Conservation (phyloP, 2,888 invertebrate genomes). For the Lycia hirtaria region DNA sequence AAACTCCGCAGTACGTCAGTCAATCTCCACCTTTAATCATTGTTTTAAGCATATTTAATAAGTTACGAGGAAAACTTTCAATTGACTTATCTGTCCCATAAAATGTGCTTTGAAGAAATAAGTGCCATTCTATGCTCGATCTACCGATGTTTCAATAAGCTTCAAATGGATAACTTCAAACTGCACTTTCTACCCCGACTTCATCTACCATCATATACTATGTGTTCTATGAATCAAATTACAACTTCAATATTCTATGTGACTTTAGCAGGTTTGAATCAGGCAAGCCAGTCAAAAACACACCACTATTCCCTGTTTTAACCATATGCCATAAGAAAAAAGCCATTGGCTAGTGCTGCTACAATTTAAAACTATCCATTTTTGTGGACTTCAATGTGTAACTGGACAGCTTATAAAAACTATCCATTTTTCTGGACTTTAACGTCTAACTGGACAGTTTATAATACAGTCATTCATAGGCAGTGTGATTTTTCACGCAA, state of each 20-base stretch:
- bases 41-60: conserved; percentile 21
- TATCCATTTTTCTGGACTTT: conserved; percentile 11
- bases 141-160: conserved; percentile 5
- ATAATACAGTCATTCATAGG: conserved; percentile 2
- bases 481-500: background rate
- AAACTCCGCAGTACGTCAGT: too few species aligned
- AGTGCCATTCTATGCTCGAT: conserved; percentile 10
- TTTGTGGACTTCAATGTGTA: conserved; percentile 19
- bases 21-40: too few species aligned
- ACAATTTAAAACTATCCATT: conserved; percentile 33
- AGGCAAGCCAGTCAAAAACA: conserved; percentile 34
- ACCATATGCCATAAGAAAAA: conserved; percentile 27
- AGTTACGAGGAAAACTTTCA: conserved; percentile 16
- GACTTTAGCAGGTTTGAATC: conserved; percentile 31
- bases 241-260: conserved; percentile 28
- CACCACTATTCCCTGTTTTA: conserved; percentile 18
- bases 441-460: background rate
- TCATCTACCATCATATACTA: conserved; percentile 21
- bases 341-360: conserved; percentile 32
- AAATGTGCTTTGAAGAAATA: conserved; percentile 13
- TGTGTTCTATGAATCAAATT: conserved; percentile 33
- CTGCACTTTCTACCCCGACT: conserved; percentile 30
- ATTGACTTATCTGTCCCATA: conserved; percentile 22
- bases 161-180: conserved; percentile 15
- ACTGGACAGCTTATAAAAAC: conserved; percentile 32